Base-by-base conservation (phyloP, 2,797 vertebrate genomes). In the Phrynocephalus guinanensis region DNA sequence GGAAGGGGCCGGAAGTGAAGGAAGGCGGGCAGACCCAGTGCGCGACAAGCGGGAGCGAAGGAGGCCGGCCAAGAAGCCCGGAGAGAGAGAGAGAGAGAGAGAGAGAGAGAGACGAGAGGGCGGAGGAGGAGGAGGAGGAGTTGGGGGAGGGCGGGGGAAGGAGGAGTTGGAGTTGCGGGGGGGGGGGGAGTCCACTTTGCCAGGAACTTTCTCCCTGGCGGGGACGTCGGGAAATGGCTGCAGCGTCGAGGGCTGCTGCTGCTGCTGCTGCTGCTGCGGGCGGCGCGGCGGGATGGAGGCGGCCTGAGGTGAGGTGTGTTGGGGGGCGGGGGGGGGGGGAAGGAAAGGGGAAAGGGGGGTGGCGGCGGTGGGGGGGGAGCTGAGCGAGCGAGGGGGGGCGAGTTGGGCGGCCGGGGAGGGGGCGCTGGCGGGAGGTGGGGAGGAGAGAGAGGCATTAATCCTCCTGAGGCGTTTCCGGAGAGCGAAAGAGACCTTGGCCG, bases 1-100 rank as follows among this genome's bases (percentile, higher is more conserved):
- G 38, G 38, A 44, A 44, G 38, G 30, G 79, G 66, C 83, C 87
- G 87, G 87, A 88, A 88, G 87, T 85, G 81, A 60, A 63, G 22
- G 52, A 11, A 56, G 50, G 18, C 50, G 22, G 72, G 63, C 50
- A 2, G 9, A 11, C 9, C 52, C 9, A 13, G 9, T 13, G 2
- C 52, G 52, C 3, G 9, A 6, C 9, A 13, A 9, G 52, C 52
- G 52, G 52, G 26, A n/a, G 68, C 30, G 56, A 33, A 1, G 24
- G 70, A 28, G 8, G 66, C 66, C 2, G 72, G 22, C 38, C 38
- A 44, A 44, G 82, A 10, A 15, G 50, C 11, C 2, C 44, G 26
- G 66, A 9, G 50, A 38, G 67, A 83, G 67, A 50, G 3, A 24
- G 26, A 52, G 87, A 85, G 63, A 83, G 77, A 70, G 83, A 33